phyloP scores from a whole-genome alignment of 2,113 vertebrate species.

The Leuciscus idus region DNA sequence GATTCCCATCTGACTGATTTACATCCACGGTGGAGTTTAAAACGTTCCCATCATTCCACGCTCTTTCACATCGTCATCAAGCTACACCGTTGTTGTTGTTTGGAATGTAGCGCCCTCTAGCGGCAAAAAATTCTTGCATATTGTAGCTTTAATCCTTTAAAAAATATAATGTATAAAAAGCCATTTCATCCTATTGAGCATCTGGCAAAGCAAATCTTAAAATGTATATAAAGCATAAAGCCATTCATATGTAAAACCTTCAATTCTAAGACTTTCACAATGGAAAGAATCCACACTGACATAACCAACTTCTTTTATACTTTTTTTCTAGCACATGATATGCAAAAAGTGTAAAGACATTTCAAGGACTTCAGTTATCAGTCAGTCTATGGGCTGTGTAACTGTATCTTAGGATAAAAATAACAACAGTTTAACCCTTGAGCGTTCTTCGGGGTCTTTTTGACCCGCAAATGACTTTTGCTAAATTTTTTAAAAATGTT shows the following conservation, averaged over 20 bases:
- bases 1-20: too few relatives aligned
- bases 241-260: neutral
- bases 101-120: too few relatives aligned
- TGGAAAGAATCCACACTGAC: neutral
- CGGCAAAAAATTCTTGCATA: too few relatives aligned
- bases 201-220: neutral
- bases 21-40: too few relatives aligned
- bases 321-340: neutral
- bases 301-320: neutral
- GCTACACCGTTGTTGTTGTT: too few relatives aligned
- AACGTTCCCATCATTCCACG: too few relatives aligned
- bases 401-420: slow-evolving; percentile 44
- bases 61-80: too few relatives aligned
- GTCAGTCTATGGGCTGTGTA: slow-evolving; percentile 8
- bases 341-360: neutral
- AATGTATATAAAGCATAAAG: neutral
- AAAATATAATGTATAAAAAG: too few relatives aligned
- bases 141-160: too few relatives aligned
- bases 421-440: slow-evolving; percentile 42
- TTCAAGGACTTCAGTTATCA: neutral
- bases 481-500: too few relatives aligned
- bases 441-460: too few relatives aligned
- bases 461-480: too few relatives aligned
- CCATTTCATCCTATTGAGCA: neutral
- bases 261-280: neutral